Conservation (phyloP, 1,140 invertebrate genomes). For the Eupeodes corollae region DNA sequence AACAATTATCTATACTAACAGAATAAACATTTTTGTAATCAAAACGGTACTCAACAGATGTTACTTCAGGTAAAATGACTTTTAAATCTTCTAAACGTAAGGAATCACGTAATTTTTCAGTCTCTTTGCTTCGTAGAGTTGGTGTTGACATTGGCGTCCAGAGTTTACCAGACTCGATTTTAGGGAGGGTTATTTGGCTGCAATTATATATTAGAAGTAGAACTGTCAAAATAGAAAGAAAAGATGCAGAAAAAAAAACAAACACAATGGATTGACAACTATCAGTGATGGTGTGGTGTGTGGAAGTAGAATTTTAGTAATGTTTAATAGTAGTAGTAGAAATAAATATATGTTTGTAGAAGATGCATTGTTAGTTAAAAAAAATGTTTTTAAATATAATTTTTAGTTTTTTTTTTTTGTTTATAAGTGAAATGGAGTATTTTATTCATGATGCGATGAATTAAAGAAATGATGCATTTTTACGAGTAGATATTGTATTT, state of each 20-base stretch:
- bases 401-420: too few species aligned
- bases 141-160: constrained; percentile 7
- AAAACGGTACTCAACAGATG: too few species aligned
- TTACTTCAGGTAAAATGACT: constrained; percentile 3
- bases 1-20: neutral
- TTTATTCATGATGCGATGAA: too few species aligned
- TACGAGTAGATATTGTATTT: neutral
- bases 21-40: too few species aligned
- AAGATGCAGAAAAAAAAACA: neutral
- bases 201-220: too few species aligned
- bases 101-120: constrained; percentile 7
- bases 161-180: constrained; percentile 8
- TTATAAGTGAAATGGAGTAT: too few species aligned
- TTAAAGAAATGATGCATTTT: too few species aligned
- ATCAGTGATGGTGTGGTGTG: too few species aligned
- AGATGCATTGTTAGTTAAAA: too few species aligned
- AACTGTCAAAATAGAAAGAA: neutral
- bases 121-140: constrained; percentile 5
- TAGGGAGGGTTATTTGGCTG: constrained; percentile 3
- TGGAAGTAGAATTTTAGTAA: too few species aligned
- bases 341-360: too few species aligned
- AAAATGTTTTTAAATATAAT: too few species aligned
- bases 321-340: neutral
- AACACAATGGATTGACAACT: neutral
- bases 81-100: constrained; percentile 6